Conservation (phyloP, 2,797 vertebrate species). For the Peromyscus nudipes region DNA sequence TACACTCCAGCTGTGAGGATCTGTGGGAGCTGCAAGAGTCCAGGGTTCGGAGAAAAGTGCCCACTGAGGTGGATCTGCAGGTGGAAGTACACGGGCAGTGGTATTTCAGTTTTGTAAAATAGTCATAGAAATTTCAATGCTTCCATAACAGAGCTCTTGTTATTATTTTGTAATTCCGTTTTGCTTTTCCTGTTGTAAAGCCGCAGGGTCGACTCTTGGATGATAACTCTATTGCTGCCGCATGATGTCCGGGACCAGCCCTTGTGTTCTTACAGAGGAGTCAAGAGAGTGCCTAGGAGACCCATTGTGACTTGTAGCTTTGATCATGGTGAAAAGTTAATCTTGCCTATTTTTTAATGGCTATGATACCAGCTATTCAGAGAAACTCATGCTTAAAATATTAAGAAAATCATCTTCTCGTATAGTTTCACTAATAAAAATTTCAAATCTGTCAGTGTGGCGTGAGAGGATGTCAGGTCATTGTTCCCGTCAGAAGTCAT, state of each 20-base stretch:
- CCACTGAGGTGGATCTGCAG: accelerated
- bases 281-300: conserved; percentile 42
- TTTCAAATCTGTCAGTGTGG: conserved; percentile 75
- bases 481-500: conserved; percentile 61
- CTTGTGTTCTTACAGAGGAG: conserved; percentile 53
- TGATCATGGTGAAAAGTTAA: conserved; percentile 79
- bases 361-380: conserved; percentile 61
- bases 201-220: conserved; percentile 95
- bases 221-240: conserved; percentile 94
- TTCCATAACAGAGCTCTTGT: background rate
- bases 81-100: accelerated
- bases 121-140: background rate
- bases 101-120: background rate
- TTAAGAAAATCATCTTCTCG: conserved; percentile 68
- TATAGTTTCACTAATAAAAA: conserved; percentile 84
- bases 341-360: conserved; percentile 79
- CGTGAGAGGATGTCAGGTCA: conserved; percentile 41
- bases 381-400: conserved; percentile 75
- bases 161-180: background rate
- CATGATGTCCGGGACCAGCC: conserved; percentile 84
- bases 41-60: background rate
- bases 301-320: conserved; percentile 75
- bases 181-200: conserved; percentile 87
- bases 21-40: background rate
- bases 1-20: accelerated